Evolutionary conservation across 2,113 vertebrate species (phyloP), one percentile per base, ranked within the genome.

Genomic region (Phalacrocorax carbo): DNA sequence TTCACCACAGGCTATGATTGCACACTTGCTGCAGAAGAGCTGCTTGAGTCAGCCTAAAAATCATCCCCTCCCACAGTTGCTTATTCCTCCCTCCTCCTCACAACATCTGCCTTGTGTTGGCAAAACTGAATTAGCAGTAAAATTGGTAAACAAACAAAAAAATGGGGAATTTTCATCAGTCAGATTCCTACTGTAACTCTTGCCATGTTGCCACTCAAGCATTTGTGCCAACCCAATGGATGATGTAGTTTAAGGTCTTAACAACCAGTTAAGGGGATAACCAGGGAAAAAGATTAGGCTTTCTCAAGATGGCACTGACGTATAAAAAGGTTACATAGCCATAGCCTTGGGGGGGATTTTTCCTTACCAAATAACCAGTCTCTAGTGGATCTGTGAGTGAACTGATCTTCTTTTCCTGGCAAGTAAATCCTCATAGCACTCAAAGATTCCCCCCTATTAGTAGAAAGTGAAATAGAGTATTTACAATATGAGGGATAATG

Each of bases 241-340:
- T 55, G 16, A 38, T 14, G 19, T 5, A 8, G 11, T n/a, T 60
- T 60, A n/a, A 10, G 11, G 15, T 62, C 20, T 46, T 20, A 75
- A 78, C 13, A 66, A 51, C 20, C 46, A 25, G 27, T 36, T 57
- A 20, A 73, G 30, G 15, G 42, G 42, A 20, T 18, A 61, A 62
- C 0, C 2, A 32, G 5, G 3, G 60, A 19, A 9, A 83, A 86
- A n/a, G 4, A 23, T 4, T 17, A 29, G 25, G 14, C 8, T 55
- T 88, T 68, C 38, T 83, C 8, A 64, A 60, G 38, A 11, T 72
- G 26, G 5, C 11, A 61, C 16, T 42, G 36, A 10, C 19, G 57
- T 8, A 89, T 17, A 17, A 86, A 78, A 66, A 0, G 4, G 13
- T 73, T 46, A 34, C 27, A 42, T 42, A 61, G 46, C 16, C 48